phyloP scores from a whole-genome alignment of 2,113 vertebrate genomes.

The Triplophysa siluroides region DNA sequence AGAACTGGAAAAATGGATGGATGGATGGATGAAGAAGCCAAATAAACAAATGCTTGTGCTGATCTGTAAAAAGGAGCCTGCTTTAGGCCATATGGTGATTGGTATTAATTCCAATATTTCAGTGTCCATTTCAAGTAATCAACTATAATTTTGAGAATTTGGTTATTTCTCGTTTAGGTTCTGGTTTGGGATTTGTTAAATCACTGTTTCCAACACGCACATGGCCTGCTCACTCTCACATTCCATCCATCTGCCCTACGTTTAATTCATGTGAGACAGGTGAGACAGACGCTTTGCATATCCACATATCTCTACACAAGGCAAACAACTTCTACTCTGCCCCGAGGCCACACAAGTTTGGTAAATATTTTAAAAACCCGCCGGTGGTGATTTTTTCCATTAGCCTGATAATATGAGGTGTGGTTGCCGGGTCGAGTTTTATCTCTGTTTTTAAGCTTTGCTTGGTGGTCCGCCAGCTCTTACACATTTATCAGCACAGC shows the following conservation, averaged over 20 bases:
- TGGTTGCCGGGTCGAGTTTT: constrained; percentile 23
- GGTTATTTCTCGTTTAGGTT: not conserved
- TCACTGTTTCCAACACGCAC: not conserved
- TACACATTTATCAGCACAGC: constrained; percentile 26
- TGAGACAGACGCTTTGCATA: constrained; percentile 13
- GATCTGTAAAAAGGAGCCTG: not conserved
- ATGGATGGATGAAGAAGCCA: not conserved
- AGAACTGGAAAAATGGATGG: not conserved
- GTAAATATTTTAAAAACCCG: constrained; percentile 8
- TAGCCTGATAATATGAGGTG: constrained; percentile 41
- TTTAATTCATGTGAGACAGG: constrained; percentile 22
- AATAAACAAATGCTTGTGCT: not conserved
- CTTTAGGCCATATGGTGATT: not conserved
- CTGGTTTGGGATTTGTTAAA: constrained; percentile 1
- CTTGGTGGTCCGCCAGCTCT: constrained; percentile 42
- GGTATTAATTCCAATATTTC: not conserved
- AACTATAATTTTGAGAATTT: not conserved
- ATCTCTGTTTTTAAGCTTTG: constrained; percentile 34
- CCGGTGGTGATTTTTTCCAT: constrained; percentile 15
- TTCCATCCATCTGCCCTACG: constrained; percentile 13
- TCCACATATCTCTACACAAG: constrained; percentile 11
- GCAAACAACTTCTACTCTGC: constrained; percentile 26
- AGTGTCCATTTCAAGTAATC: not conserved
- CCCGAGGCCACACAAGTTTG: constrained; percentile 13
- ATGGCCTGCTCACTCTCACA: not conserved